Base-by-base conservation (phyloP, 2,888 invertebrate species). In the Folsomia manolachei region DNA sequence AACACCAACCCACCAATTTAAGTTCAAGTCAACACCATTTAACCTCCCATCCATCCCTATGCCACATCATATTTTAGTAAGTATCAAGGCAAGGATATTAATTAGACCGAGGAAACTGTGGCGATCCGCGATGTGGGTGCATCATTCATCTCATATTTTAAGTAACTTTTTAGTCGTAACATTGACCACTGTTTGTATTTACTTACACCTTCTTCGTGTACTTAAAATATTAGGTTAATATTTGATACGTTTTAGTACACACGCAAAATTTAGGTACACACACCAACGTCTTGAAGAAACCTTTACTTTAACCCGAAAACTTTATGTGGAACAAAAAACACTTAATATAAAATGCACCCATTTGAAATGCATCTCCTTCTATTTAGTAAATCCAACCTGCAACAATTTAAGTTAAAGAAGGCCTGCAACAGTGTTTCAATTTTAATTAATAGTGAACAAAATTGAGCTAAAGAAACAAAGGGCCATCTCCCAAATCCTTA, bases 101-200 rank as follows among this genome's bases (percentile, higher is more conserved):
- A 64, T 64, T 27, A 64, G 64, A 64, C 64, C 27, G 64, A 64
- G 64, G 64, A 64, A 64, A 64, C n/a, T 64, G 64, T 27, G 26
- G 4, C 27, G 64, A 27, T 64, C 27, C 64, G 27, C 27, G 64
- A n/a, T n/a, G n/a, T n/a, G n/a, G n/a, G n/a, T n/a, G n/a, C n/a
- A n/a, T n/a, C n/a, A n/a, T n/a, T n/a, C n/a, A n/a, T n/a, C n/a
- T n/a, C n/a, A n/a, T n/a, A n/a, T n/a, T n/a, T n/a, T n/a, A n/a
- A n/a, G n/a, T n/a, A n/a, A n/a, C n/a, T n/a, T n/a, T n/a, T n/a
- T n/a, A n/a, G n/a, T n/a, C n/a, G n/a, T n/a, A n/a, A n/a, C n/a
- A n/a, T n/a, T n/a, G n/a, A n/a, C n/a, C n/a, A n/a, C n/a, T n/a
- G n/a, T n/a, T n/a, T n/a, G n/a, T n/a, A n/a, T n/a, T n/a, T n/a